These are phyloP conservation scores for Cheirogaleus medius DNA, from an alignment of 2,113 vertebrate genomes.

Conservation along the genomic window DNA sequence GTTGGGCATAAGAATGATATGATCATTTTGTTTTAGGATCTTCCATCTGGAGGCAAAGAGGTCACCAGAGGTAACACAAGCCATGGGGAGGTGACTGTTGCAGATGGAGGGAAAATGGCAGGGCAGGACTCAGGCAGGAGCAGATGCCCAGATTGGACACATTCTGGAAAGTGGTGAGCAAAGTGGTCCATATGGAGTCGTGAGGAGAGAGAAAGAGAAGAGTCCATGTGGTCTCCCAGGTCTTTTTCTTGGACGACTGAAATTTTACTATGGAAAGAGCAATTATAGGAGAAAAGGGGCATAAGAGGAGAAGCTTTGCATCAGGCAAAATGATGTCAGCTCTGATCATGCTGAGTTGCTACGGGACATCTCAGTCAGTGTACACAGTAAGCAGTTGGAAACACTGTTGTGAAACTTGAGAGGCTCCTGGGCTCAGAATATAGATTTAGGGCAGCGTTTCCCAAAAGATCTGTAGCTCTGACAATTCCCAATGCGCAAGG, in stretches of 20 bases:
- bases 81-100: too few species aligned
- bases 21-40: neutral
- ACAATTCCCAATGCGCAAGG: too few species aligned
- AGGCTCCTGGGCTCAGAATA: neutral
- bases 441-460: neutral
- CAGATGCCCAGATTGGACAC: accelerated
- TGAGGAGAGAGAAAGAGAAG: neutral
- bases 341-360: neutral
- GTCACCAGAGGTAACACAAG: neutral
- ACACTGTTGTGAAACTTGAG: neutral
- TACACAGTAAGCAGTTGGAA: neutral
- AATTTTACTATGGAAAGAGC: neutral
- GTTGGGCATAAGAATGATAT: neutral
- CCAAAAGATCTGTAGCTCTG: neutral
- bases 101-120: neutral
- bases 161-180: neutral
- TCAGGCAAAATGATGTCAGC: neutral
- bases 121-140: neutral
- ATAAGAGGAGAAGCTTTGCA: neutral
- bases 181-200: too few species aligned
- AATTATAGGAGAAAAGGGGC: neutral
- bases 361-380: too few species aligned
- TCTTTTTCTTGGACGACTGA: neutral
- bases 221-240: accelerated
- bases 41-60: neutral